A percentile compares a stretch with the other conserved stretches of the same genome.
phyloP scores from a whole-genome alignment of 2,113 vertebrate genomes.

The Piprites chloris region DNA sequence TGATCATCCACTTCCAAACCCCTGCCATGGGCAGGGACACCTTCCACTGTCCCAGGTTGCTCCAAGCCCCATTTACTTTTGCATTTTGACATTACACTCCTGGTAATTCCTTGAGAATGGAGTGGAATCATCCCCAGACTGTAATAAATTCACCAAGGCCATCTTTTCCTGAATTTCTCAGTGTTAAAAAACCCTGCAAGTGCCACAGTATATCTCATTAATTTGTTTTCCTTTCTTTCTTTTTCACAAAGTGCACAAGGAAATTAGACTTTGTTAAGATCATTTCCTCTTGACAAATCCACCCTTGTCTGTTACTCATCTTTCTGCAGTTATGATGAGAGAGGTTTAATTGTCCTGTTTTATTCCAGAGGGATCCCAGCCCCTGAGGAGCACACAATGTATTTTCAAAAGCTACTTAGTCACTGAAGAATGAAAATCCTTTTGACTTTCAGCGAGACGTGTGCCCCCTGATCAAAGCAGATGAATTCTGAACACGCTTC shows the following conservation, averaged over 20 bases:
- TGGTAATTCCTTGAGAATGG: not conserved
- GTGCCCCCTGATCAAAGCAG: not conserved
- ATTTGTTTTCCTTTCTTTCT: not conserved
- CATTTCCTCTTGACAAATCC: not conserved
- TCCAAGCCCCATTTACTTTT: not conserved
- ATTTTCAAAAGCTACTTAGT: slow-evolving; percentile 24
- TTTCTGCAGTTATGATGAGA: not conserved
- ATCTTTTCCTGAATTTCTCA: not conserved
- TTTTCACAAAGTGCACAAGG: not conserved
- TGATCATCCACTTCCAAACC: not conserved
- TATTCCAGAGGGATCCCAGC: not conserved
- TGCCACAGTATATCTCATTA: not conserved
- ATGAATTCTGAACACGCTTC: not conserved
- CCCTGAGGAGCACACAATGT: not conserved
- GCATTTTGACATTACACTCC: not conserved
- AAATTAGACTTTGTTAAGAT: not conserved
- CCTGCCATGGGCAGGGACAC: accelerated
- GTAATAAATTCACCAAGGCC: not conserved
- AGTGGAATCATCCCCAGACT: not conserved
- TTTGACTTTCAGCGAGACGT: not conserved
- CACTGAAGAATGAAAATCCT: not conserved
- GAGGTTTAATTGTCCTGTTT: not conserved
- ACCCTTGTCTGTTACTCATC: not conserved
- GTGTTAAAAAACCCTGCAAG: not conserved
- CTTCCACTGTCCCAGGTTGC: not conserved